phyloP scores from a whole-genome alignment of 2,797 vertebrate genomes.

The Protonibea diacanthus region DNA sequence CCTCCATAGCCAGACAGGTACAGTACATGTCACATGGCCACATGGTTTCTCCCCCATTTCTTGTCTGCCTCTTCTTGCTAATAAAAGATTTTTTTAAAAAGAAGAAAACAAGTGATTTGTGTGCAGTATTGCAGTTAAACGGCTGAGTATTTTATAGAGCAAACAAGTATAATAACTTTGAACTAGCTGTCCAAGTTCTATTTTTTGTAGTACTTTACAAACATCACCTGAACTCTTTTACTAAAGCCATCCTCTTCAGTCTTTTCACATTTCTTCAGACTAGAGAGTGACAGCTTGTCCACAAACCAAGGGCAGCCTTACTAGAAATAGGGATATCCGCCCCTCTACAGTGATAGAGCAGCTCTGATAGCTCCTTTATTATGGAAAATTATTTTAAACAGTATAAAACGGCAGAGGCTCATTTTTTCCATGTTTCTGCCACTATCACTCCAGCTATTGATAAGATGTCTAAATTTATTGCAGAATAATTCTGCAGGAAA shows the following conservation, averaged over 20 bases:
- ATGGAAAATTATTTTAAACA: conserved; percentile 96
- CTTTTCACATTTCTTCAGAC: conserved; percentile 70
- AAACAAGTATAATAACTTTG: conserved; percentile 12
- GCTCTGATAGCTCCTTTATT: conserved; percentile 95
- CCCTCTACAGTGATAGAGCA: conserved; percentile 82
- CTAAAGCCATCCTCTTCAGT: conserved; percentile 51
- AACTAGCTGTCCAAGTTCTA: conserved; percentile 17
- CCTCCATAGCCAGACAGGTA: too few relatives aligned
- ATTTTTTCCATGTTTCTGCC: conserved; percentile 92
- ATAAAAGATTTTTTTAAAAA: too few relatives aligned
- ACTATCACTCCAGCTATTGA: conserved; percentile 99
- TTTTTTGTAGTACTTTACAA: conserved; percentile 24
- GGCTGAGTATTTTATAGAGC: not conserved
- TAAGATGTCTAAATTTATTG: conserved; percentile 99
- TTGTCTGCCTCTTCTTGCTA: too few relatives aligned
- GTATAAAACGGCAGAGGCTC: conserved; percentile 93
- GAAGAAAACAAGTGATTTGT: too few relatives aligned
- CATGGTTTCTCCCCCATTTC: too few relatives aligned
- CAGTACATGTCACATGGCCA: too few relatives aligned
- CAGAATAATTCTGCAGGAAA: conserved; percentile 99
- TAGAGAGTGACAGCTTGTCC: conserved; percentile 82
- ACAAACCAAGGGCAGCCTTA: conserved; percentile 75
- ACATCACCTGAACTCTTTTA: conserved; percentile 57
- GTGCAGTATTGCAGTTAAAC: too few relatives aligned
- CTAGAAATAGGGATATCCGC: conserved; percentile 72